phyloP scores from a whole-genome alignment of 2,797 vertebrate genomes.

The Lophius americanus region DNA sequence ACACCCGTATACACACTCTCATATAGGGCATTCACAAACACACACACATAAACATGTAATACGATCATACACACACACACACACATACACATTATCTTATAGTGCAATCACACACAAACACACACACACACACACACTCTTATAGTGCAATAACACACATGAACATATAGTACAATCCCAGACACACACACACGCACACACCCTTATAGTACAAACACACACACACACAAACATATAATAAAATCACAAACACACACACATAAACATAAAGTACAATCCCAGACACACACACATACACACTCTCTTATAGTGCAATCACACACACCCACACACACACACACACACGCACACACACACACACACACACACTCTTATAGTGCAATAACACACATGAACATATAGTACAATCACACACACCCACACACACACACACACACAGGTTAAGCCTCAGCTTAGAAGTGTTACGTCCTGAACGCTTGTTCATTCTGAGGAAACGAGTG shows the following conservation, averaged over 20 bases:
- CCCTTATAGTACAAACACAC: too few relatives aligned
- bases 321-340: conserved; percentile 16
- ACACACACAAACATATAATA: too few relatives aligned
- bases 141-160: too few relatives aligned
- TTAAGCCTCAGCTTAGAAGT: conserved; percentile 20
- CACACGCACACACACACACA: conserved; percentile 18
- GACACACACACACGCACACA: too few relatives aligned
- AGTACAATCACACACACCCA: conserved; percentile 3
- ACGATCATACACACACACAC: conserved; percentile 14
- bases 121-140: neutral
- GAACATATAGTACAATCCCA: too few relatives aligned
- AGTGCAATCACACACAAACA: conserved; percentile 3
- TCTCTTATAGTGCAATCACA: neutral
- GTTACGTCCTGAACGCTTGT: neutral
- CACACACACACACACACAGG: neutral
- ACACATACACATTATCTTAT: neutral
- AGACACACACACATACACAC: conserved; percentile 7
- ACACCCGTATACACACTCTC: too few relatives aligned
- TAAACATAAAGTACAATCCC: too few relatives aligned
- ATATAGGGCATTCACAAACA: too few relatives aligned
- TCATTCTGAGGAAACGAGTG: neutral
- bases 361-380: neutral
- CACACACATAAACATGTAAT: neutral
- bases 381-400: conserved; percentile 11
- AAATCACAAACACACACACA: neutral